Base-by-base conservation (phyloP, 2,888 invertebrate species). In the Mechanitis mazaeus region DNA sequence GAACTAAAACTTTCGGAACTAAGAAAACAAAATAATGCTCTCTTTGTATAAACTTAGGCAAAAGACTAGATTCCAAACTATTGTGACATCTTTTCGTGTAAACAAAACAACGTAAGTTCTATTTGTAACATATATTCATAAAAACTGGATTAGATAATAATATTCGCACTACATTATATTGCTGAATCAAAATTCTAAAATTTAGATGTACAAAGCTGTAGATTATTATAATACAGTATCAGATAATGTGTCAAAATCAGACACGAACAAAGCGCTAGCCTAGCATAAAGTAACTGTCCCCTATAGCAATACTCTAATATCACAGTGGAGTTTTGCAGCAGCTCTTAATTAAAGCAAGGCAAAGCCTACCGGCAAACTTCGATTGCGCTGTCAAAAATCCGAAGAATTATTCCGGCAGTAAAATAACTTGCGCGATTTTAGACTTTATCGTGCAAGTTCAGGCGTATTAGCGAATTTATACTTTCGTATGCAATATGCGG, bases 361-460 rank as follows among this genome's bases (percentile, higher is more conserved):
- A 76, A 72, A 68, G 85, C 85, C 86, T 85, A 84, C 86, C 79
- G 85, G 83, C 82, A 83, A 88, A 89, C 86, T 89, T 89, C 89
- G 87, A 90, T 89, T 88, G 87, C 84, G 81, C 90, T 89, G 89
- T 90, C 89, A 90, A 90, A 90, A 89, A 90, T 87, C 85, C 86
- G 81, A 89, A 88, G 89, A 89, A 88, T 89, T 89, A 90, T 89
- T 84, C 83, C 80, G 78, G 80, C 77, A 81, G 83, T 83, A 80
- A 84, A 88, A 87, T 89, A 88, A 89, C 83, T 89, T 86, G 79
- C 77, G 77, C 86, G 83, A 87, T 86, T 87, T 89, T 87, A 87
- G 87, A 83, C 83, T 87, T 87, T 90, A 89, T 89, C 89, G 87
- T 72, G 69, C 75, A 79, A 83, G 85, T 85, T 87, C 89, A 89